Evolutionary conservation across 2,113 vertebrate genomes (phyloP).

Genomic region (Promerops cafer): DNA sequence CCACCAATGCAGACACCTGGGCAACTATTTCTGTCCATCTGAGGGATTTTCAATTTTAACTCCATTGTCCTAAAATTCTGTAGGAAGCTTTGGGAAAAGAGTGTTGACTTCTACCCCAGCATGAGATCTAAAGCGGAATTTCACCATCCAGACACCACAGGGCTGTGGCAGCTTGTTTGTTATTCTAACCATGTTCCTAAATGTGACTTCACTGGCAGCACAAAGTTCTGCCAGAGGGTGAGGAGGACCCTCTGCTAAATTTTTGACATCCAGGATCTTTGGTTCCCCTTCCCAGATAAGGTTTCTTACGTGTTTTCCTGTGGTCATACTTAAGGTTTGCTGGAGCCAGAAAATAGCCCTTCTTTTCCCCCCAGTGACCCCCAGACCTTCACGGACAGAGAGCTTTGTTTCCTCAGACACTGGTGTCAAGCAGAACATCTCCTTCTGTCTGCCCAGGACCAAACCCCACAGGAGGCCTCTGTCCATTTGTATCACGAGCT

Average conservation of each 20-base stretch:
- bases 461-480: background rate
- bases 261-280: background rate
- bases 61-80: background rate
- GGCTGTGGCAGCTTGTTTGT: background rate
- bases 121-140: background rate
- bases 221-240: background rate
- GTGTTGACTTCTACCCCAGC: background rate
- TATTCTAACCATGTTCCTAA: background rate
- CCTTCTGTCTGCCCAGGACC: background rate
- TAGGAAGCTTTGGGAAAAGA: background rate
- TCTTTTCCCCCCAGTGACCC: background rate
- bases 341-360: conserved; percentile 6
- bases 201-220: background rate
- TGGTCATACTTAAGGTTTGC: background rate
- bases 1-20: background rate
- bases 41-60: background rate
- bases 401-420: background rate
- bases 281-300: background rate
- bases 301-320: background rate
- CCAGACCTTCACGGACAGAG: background rate
- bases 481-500: background rate
- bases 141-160: background rate
- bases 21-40: background rate
- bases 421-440: background rate
- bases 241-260: background rate